Conservation (phyloP, 2,888 invertebrate genomes). For the Cyclophora albipunctata region DNA sequence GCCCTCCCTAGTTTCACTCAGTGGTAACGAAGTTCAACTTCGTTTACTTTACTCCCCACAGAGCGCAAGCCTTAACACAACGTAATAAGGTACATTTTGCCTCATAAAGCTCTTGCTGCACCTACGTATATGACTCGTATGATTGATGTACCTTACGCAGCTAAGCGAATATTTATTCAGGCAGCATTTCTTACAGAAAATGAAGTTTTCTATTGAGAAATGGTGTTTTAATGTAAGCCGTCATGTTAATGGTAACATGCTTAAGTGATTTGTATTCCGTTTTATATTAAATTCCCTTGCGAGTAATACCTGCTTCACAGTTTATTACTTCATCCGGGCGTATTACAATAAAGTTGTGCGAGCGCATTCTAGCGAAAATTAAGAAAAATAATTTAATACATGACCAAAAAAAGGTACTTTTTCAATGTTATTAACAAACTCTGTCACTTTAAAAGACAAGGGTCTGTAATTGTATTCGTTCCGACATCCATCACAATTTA, state of each 20-base stretch:
- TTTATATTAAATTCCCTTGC: neutral
- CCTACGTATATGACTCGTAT: slow-evolving; percentile 15
- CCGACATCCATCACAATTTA: slow-evolving; percentile 1
- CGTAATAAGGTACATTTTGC: neutral
- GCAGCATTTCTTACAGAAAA: slow-evolving; percentile 11
- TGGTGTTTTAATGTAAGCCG: slow-evolving; percentile 12
- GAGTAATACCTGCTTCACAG: no score
- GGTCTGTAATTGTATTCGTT: slow-evolving; percentile 3
- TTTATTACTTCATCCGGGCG: no score
- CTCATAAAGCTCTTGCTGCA: slow-evolving; percentile 2
- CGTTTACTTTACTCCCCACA: slow-evolving; percentile 1
- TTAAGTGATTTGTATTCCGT: slow-evolving; percentile 1
- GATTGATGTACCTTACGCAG: slow-evolving; percentile 25
- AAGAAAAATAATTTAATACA: no score
- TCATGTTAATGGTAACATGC: slow-evolving; percentile 2
- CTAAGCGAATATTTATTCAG: slow-evolving; percentile 19
- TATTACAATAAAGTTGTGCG: no score
- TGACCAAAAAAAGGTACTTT: no score
- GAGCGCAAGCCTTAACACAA: no score
- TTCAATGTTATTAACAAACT: neutral
- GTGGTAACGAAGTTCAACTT: slow-evolving; percentile 13
- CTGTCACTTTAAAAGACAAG: slow-evolving; percentile 5
- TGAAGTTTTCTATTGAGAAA: slow-evolving; percentile 20
- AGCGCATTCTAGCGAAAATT: no score
- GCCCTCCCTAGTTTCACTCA: slow-evolving; percentile 8